Percentiles rank a stretch among this genome's conserved stretches.
phyloP scores from a whole-genome alignment of 2,888 invertebrate genomes.

The Thera britannica region DNA sequence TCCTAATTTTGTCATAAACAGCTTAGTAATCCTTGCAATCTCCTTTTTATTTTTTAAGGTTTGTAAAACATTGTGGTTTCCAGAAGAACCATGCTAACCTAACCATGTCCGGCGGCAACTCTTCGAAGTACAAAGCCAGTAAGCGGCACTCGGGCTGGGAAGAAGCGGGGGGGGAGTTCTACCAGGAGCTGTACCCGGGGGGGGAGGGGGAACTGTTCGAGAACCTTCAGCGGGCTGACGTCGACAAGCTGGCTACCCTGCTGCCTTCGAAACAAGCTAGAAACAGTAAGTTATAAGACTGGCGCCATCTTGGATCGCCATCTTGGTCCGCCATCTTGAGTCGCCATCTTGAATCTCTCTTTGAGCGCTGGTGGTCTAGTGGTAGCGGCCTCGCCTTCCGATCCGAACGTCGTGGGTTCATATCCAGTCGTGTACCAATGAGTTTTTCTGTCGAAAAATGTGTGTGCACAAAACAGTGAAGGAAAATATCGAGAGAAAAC shows the following conservation, averaged over 20 bases:
- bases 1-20: no score
- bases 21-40: no score
- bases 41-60: not conserved
- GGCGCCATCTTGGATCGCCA: not conserved
- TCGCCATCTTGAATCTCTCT: not conserved
- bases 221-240: slow-evolving; percentile 89
- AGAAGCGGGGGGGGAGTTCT: slow-evolving; percentile 93
- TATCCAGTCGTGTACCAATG: no score
- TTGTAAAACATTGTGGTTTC: not conserved
- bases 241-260: slow-evolving; percentile 90
- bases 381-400: no score
- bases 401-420: no score
- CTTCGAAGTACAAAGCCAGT: slow-evolving; percentile 67
- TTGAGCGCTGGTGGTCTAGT: no score
- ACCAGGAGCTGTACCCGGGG: slow-evolving; percentile 92
- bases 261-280: slow-evolving; percentile 92
- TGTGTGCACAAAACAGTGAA: no score
- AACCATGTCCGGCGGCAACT: slow-evolving; percentile 77
- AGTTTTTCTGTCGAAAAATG: no score
- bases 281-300: slow-evolving; percentile 81
- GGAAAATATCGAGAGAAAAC: no score
- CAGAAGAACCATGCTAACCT: slow-evolving; percentile 32
- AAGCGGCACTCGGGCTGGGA: slow-evolving; percentile 88
- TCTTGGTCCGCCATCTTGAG: not conserved
- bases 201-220: slow-evolving; percentile 86